Evolutionary conservation across 2,113 vertebrate species (phyloP).

Genomic region (Uria aalge): DNA sequence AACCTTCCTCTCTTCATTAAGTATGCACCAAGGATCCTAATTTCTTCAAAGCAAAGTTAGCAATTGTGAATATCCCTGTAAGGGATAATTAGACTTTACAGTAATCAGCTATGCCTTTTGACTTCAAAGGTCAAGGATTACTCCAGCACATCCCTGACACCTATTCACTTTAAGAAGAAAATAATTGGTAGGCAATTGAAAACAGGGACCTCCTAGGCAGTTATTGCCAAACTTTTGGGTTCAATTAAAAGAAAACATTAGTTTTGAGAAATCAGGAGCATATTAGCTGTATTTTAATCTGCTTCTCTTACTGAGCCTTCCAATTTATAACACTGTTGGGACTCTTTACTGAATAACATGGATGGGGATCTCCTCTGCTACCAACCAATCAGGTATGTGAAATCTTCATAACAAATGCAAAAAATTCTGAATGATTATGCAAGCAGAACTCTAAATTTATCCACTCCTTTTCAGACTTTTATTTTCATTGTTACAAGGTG

Average conservation of each 20-base stretch:
- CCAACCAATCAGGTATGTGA: background rate
- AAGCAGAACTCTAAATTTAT: background rate
- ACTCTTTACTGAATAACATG: background rate
- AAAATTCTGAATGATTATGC: background rate
- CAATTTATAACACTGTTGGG: background rate
- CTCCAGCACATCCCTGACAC: background rate
- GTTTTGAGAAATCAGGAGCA: background rate
- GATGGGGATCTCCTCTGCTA: background rate
- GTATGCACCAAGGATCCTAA: background rate
- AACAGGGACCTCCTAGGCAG: background rate
- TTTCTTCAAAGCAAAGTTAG: background rate
- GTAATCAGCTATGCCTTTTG: background rate
- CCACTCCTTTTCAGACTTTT: background rate
- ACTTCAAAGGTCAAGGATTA: constrained; percentile 21
- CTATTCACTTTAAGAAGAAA: background rate
- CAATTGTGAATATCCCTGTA: background rate
- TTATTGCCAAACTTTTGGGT: background rate
- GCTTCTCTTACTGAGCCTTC: background rate
- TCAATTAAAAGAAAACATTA: background rate
- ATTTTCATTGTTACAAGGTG: background rate
- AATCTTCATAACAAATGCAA: background rate
- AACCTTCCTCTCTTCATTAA: background rate
- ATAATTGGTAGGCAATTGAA: background rate
- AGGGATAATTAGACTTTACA: background rate
- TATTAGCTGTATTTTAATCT: background rate